Base-by-base conservation (phyloP, 2,797 vertebrate genomes). In the Girardinus metallicus region DNA sequence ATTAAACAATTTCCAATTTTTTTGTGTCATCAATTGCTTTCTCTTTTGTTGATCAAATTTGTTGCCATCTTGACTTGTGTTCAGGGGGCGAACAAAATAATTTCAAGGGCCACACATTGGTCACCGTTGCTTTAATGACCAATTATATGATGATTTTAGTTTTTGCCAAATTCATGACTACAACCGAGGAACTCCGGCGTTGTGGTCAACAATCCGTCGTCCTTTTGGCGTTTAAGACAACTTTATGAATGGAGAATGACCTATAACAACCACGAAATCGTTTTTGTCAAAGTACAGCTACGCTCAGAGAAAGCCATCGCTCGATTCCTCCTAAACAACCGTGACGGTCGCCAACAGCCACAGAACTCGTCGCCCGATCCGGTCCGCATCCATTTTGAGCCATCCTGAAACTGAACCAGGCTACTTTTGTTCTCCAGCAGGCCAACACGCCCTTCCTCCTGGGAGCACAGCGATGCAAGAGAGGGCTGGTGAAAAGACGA, bases 371-470 rank as follows among this genome's bases (percentile, higher is more conserved):
- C 29, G 73, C 77, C 77, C 66, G n/a, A 92, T 78, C 82, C 68
- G 81, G 78, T 90, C 83, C 73, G 78, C 82, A 81, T 83, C 71
- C 87, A 90, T 89, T 91, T 90, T 88, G 90, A 92, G 86, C 87
- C 73, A 62, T 85, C 79, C 88, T 90, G 84, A 86, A 90, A 91
- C 85, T 93, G 90, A 93, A 90, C 89, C 89, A 85, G 90, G 93
- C 87, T 92, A 92, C 90, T 92, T 92, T 80, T 92, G 86, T 90
- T 92, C 90, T 91, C 83, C 74, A 29, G 91, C 91, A 90, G 92
- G 85, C 88, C 87, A 88, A 93, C 95, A 95, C 94, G 94, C 95
- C 95, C 95, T 93, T 93, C 87, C 95, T 95, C 95, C 88, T 85
- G 95, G 94, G 95, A 95, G 90, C 90, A 82, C 6, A 85, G 91